A percentile compares a stretch with the other conserved stretches of the same genome.
Evolutionary conservation across 1,140 invertebrate genomes (phyloP).

Genomic region (Drosophila dunni): DNA sequence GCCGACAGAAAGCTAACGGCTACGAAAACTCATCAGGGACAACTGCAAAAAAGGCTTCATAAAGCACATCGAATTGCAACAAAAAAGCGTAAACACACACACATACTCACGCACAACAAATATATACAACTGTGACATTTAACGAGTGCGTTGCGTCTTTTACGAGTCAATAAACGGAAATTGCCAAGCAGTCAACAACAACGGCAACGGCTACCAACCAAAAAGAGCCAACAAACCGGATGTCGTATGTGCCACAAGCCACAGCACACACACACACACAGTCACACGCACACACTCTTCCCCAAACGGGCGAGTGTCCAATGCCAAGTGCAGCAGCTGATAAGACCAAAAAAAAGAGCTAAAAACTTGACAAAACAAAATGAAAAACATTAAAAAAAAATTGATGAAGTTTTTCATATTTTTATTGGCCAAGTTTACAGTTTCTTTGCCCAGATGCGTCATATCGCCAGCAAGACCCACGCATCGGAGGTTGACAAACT

Average conservation of each 20-base stretch:
- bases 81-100: background rate
- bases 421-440: conserved; percentile 38
- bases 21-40: conserved; percentile 14
- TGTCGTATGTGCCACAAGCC: conserved; percentile 50
- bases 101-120: background rate
- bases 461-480: conserved; percentile 27
- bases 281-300: background rate
- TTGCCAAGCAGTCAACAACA: conserved; percentile 33
- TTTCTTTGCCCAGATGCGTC: conserved; percentile 43
- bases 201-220: conserved; percentile 22
- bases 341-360: conserved; percentile 25
- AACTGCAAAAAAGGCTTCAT: conserved; percentile 21
- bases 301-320: conserved; percentile 24
- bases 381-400: conserved; percentile 3
- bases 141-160: conserved; percentile 47
- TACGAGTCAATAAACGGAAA: conserved; percentile 59
- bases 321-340: conserved; percentile 54
- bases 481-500: conserved; percentile 50
- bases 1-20: conserved; percentile 28
- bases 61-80: conserved; percentile 36
- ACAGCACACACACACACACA: background rate
- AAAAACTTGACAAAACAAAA: conserved; percentile 1
- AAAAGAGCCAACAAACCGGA: conserved; percentile 48
- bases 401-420: conserved; percentile 30
- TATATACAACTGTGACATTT: conserved; percentile 34